Evolutionary conservation across 2,113 vertebrate genomes (phyloP).

Genomic region (Peromyscus californicus): DNA sequence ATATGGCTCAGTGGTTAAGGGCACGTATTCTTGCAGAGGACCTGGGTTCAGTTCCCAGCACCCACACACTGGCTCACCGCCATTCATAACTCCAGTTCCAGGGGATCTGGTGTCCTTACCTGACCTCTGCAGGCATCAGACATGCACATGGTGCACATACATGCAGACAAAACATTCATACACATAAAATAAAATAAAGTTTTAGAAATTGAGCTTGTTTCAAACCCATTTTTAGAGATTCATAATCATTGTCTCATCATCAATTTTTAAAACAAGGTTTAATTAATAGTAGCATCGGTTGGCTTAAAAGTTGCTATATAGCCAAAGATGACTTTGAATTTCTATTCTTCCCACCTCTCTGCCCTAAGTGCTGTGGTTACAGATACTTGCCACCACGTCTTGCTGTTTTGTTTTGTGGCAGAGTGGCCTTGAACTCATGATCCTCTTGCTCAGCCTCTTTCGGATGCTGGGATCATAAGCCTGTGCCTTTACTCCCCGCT

Average conservation of each 20-base stretch:
- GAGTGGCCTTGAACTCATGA: not conserved
- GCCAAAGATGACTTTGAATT: not conserved
- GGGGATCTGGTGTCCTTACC: not conserved
- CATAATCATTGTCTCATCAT: not conserved
- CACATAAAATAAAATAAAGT: not conserved
- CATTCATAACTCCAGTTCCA: not conserved
- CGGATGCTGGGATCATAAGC: not conserved
- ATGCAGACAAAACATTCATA: not conserved
- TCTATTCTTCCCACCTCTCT: not conserved
- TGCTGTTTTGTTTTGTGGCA: not conserved
- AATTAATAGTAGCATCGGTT: not conserved
- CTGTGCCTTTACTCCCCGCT: not conserved
- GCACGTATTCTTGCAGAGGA: not conserved
- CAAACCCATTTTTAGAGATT: conserved; percentile 4
- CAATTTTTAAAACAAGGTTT: not conserved
- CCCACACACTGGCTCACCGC: not conserved
- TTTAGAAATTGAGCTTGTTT: not conserved
- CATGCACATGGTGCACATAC: not conserved
- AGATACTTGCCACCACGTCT: not conserved
- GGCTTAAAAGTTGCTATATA: not conserved
- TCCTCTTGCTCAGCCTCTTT: not conserved
- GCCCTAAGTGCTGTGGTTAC: not conserved
- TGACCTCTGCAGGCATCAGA: not conserved
- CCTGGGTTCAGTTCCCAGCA: not conserved
- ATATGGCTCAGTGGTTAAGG: not conserved